Percentiles rank a stretch among this genome's conserved stretches.
Conservation (phyloP, 1,140 invertebrate species). For the Pogonognathellus flavescens region DNA sequence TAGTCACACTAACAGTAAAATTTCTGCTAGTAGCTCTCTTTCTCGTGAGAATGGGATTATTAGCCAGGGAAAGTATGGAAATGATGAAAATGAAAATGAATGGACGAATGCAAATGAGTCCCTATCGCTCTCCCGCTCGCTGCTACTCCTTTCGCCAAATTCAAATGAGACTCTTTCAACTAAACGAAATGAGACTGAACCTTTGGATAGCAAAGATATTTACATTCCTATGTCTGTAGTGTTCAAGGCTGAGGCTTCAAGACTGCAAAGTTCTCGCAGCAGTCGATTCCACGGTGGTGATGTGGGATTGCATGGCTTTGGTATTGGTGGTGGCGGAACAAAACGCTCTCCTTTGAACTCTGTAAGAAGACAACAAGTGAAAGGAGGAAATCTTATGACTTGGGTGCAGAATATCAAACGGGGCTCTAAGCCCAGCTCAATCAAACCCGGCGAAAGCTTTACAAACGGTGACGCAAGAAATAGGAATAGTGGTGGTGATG, state of each 20-base stretch:
- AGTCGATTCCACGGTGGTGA: not conserved
- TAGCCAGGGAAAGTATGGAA: slow-evolving; percentile 40
- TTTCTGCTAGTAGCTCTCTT: slow-evolving; percentile 13
- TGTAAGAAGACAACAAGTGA: slow-evolving; percentile 2
- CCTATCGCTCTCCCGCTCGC: slow-evolving; percentile 36
- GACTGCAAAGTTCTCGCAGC: slow-evolving; percentile 4
- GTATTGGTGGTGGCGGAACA: slow-evolving; percentile 6
- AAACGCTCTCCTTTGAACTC: slow-evolving; percentile 14
- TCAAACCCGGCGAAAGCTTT: not conserved
- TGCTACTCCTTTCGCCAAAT: slow-evolving; percentile 17
- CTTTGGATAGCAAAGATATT: not conserved
- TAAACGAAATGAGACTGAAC: slow-evolving; percentile 25
- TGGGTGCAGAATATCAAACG: slow-evolving; percentile 8
- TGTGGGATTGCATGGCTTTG: slow-evolving; percentile 6
- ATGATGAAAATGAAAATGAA: slow-evolving; percentile 49
- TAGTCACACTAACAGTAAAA: slow-evolving; percentile 9
- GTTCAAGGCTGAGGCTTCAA: not conserved
- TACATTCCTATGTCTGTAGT: not conserved
- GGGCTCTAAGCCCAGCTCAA: slow-evolving; percentile 18
- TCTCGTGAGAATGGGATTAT: slow-evolving; percentile 27
- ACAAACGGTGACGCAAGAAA: not conserved
- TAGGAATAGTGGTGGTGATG: not conserved
- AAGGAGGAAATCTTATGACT: not conserved
- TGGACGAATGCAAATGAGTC: slow-evolving; percentile 38
- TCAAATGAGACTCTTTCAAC: slow-evolving; percentile 17